Percentiles rank a stretch among this genome's conserved stretches.
phyloP scores from a whole-genome alignment of 2,888 invertebrate species.

The Chrysolina haemoptera region DNA sequence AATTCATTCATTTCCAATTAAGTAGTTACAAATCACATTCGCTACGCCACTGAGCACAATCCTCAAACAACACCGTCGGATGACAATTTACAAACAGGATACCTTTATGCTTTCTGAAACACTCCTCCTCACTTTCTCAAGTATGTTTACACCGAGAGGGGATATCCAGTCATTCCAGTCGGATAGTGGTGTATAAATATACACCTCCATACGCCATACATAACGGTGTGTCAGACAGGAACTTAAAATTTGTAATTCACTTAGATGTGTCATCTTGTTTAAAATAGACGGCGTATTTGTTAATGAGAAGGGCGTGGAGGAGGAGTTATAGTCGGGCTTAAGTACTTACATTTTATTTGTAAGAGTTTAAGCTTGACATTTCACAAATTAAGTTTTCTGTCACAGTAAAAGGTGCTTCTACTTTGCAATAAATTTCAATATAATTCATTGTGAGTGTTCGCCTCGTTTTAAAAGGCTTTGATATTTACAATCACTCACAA shows the following conservation, averaged over 20 bases:
- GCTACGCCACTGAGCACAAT: background rate
- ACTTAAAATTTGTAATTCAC: slow-evolving; percentile 31
- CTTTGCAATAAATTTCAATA: slow-evolving; percentile 13
- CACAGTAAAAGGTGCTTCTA: background rate
- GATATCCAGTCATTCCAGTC: background rate
- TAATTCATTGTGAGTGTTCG: background rate
- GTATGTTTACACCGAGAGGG: slow-evolving; percentile 25
- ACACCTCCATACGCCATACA: slow-evolving; percentile 28
- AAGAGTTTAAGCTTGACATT: slow-evolving; percentile 22
- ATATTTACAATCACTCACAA: too few species aligned
- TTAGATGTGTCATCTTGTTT: slow-evolving; percentile 27
- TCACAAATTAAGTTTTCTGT: slow-evolving; percentile 24
- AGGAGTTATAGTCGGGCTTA: slow-evolving; percentile 21
- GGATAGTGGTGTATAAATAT: slow-evolving; percentile 22
- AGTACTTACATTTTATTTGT: slow-evolving; percentile 26
- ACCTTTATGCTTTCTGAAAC: slow-evolving; percentile 5
- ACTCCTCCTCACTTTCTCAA: slow-evolving; percentile 18
- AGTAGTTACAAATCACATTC: background rate
- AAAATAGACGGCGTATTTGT: slow-evolving; percentile 26
- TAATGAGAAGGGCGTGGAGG: slow-evolving; percentile 27
- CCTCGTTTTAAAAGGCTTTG: background rate
- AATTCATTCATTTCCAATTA: background rate
- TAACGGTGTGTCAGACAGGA: slow-evolving; percentile 17
- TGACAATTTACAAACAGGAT: slow-evolving; percentile 21
- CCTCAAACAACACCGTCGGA: slow-evolving; percentile 20